Evolutionary conservation across 2,888 invertebrate genomes (phyloP).

Genomic region (Cordilura impudica): DNA sequence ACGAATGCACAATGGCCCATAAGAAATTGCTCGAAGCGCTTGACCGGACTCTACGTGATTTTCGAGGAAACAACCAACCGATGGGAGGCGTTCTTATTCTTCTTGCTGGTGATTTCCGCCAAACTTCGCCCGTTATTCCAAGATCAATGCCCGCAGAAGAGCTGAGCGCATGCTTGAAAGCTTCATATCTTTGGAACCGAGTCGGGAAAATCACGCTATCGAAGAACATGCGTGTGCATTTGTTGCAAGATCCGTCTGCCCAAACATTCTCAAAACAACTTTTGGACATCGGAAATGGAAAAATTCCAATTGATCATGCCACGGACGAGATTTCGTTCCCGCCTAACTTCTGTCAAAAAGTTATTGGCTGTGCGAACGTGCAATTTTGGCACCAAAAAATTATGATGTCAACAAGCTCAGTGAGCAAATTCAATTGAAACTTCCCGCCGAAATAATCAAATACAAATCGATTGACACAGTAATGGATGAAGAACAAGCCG

Average conservation of each 20-base stretch:
- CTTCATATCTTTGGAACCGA: background rate
- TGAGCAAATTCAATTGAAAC: too few relatives aligned
- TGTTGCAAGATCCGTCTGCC: background rate
- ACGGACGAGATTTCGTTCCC: slow-evolving; percentile 1
- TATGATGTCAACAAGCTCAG: too few relatives aligned
- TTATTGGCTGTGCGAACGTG: too few relatives aligned
- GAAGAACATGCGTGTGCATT: background rate
- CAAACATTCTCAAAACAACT: background rate
- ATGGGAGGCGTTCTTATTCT: background rate
- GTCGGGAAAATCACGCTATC: background rate
- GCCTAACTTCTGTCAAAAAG: background rate
- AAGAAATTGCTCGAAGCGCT: slow-evolving; percentile 9
- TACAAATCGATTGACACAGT: too few relatives aligned
- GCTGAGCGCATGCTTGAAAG: slow-evolving; percentile 3
- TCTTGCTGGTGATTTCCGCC: slow-evolving; percentile 32
- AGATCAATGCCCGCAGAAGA: background rate
- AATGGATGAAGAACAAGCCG: too few relatives aligned
- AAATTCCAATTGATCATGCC: background rate
- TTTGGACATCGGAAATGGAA: background rate
- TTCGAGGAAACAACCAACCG: background rate
- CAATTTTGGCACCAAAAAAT: too few relatives aligned
- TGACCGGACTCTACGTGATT: background rate
- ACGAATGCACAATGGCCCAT: slow-evolving; percentile 21
- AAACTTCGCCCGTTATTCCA: slow-evolving; percentile 25
- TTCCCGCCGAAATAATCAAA: too few relatives aligned